Base-by-base conservation (phyloP, 2,888 invertebrate species). In the Drosophila multiciliata region DNA sequence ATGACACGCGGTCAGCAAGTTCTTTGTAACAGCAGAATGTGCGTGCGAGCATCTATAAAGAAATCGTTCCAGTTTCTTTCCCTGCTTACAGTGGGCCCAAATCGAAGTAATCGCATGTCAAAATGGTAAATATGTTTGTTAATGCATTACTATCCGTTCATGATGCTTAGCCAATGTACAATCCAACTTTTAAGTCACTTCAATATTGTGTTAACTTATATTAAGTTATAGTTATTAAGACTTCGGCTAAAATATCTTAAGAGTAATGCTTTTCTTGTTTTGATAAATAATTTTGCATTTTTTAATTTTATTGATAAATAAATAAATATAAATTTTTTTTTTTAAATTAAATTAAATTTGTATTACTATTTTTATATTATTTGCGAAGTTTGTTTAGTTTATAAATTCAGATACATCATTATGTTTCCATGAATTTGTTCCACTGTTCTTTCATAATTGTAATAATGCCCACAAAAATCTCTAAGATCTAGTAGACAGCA, bases 1-100 rank as follows among this genome's bases (percentile, higher is more conserved):
- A 89, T 82, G 86, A 67, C 73, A 81, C 71, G 88, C 80, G 89
- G 89, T 89, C 90, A 89, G 90, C 89, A 89, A 72, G 75, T 90
- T 90, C 88, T 90, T 89, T 89, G 89, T 89, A 83, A 77, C 54
- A 66, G 35, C 59, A 17, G 55, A 73, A 69, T 66, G 57, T 73
- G 77, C 78, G 83, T 81, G 87, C 65, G 69, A 48, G 67, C 63
- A 60, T 72, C 64, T 67, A 57, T 55, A 61, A 69, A 80, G 70
- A 65, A 73, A 75, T 68, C 55, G 61, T n/a, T 35, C 69, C 57
- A 55, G 66, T 66, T 69, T 62, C 48, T 59, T 33, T 32, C 38
- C 29, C 36, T 42, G 45, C 29, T 7, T 17, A 82, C 64, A 65
- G 8, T 78, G 75, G 67, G 17, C 15, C 2, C 23, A 35, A 45